A percentile compares a stretch with the other conserved stretches of the same genome.
phyloP scores from a whole-genome alignment of 2,113 vertebrate species.

The Xiphophorus couchianus region DNA sequence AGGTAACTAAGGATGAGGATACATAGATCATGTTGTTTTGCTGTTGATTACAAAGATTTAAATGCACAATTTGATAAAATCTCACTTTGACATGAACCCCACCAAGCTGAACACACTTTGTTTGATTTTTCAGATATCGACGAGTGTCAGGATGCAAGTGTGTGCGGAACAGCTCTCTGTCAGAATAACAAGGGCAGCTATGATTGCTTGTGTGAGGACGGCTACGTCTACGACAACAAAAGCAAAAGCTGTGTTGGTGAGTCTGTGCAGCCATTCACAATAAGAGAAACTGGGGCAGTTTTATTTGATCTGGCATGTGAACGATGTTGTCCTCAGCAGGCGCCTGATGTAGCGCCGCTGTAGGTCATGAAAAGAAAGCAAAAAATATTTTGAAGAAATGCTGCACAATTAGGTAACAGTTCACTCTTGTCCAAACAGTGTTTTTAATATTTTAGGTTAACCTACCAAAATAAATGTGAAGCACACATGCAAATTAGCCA shows the following conservation, averaged over 20 bases:
- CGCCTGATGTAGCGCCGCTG: conserved; percentile 52
- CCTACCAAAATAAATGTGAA: not conserved
- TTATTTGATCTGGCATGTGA: conserved; percentile 3
- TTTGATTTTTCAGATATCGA: conserved; percentile 85
- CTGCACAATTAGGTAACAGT: conserved; percentile 61
- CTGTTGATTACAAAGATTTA: not conserved
- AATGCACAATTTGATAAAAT: not conserved
- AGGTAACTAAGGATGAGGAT: no score
- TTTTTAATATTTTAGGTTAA: not conserved
- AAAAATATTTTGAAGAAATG: conserved; percentile 30
- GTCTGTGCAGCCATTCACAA: not conserved
- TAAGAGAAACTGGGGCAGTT: no score
- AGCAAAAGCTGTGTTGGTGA: conserved; percentile 88
- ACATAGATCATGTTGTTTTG: not conserved
- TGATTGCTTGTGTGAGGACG: conserved; percentile 86
- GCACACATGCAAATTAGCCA: not conserved
- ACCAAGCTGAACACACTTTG: not conserved
- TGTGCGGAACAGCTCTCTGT: conserved; percentile 90
- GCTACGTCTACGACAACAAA: conserved; percentile 83
- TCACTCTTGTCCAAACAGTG: conserved; percentile 9
- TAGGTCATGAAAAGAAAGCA: conserved; percentile 58
- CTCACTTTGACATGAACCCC: not conserved
- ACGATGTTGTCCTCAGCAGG: conserved; percentile 47
- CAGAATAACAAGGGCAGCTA: conserved; percentile 85
- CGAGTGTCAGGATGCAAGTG: conserved; percentile 81